phyloP scores from a whole-genome alignment of 2,888 invertebrate species.

The Acronicta psi region DNA sequence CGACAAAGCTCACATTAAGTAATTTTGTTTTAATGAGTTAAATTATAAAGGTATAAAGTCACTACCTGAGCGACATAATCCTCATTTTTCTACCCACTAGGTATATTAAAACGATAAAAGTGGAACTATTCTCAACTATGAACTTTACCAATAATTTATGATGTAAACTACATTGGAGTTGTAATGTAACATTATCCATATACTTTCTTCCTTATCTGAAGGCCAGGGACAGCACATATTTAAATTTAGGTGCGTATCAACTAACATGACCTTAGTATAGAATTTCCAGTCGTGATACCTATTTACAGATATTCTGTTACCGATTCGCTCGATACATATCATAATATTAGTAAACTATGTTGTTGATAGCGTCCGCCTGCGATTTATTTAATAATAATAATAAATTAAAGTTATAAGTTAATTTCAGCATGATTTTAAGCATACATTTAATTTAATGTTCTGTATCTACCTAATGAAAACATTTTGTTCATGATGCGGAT shows the following conservation, averaged over 20 bases:
- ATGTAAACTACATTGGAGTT: no score
- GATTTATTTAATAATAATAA: background rate
- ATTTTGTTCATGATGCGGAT: background rate
- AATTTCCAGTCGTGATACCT: slow-evolving; percentile 37
- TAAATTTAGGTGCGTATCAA: slow-evolving; percentile 40
- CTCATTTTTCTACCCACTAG: no score
- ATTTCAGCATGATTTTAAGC: no score
- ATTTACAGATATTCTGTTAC: slow-evolving; percentile 14
- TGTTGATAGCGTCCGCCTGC: background rate
- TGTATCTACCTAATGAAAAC: background rate
- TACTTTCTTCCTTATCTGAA: slow-evolving; percentile 39
- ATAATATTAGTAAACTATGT: slow-evolving; percentile 1
- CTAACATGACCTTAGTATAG: slow-evolving; percentile 49
- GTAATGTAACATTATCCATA: slow-evolving; percentile 11
- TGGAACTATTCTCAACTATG: no score
- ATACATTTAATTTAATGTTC: no score
- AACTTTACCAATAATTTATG: no score
- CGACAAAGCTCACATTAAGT: no score
- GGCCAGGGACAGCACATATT: slow-evolving; percentile 27
- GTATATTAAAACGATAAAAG: no score
- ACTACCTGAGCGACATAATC: no score
- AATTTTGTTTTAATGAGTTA: no score
- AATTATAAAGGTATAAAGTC: no score
- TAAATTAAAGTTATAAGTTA: no score
- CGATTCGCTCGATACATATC: background rate